Conservation (phyloP, 2,888 invertebrate species). For the Gari tellinella region DNA sequence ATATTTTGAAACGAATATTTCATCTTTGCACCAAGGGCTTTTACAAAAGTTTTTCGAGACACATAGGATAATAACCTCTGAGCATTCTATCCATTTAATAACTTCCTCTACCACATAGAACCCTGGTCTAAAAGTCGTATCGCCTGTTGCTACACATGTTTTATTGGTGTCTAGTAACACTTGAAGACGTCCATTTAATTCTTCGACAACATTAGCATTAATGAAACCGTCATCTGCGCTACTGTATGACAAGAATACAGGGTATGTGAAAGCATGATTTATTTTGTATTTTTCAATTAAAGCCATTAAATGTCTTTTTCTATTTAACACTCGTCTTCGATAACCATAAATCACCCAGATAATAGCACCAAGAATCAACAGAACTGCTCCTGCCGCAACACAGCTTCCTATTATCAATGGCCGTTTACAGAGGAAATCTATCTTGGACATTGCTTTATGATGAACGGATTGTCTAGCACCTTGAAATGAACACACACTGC, state of each 20-base stretch:
- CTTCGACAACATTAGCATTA: not conserved
- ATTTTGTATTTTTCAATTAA: too few species aligned
- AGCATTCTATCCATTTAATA: slow-evolving; percentile 1
- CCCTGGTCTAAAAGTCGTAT: not conserved
- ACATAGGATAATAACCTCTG: not conserved
- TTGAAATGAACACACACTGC: too few species aligned
- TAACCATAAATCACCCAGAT: too few species aligned
- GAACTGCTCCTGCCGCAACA: too few species aligned
- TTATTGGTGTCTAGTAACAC: not conserved
- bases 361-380: too few species aligned
- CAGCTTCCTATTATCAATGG: too few species aligned
- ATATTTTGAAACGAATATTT: not conserved
- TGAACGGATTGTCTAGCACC: too few species aligned
- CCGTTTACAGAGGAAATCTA: too few species aligned
- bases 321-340: too few species aligned
- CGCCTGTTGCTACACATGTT: not conserved
- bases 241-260: not conserved
- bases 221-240: not conserved
- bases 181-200: not conserved
- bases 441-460: too few species aligned
- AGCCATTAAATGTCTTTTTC: too few species aligned
- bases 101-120: not conserved
- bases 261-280: not conserved
- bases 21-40: not conserved
- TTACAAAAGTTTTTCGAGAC: slow-evolving; percentile 1